Conservation (phyloP, 2,888 invertebrate genomes). For the Hypomecis atomaria region DNA sequence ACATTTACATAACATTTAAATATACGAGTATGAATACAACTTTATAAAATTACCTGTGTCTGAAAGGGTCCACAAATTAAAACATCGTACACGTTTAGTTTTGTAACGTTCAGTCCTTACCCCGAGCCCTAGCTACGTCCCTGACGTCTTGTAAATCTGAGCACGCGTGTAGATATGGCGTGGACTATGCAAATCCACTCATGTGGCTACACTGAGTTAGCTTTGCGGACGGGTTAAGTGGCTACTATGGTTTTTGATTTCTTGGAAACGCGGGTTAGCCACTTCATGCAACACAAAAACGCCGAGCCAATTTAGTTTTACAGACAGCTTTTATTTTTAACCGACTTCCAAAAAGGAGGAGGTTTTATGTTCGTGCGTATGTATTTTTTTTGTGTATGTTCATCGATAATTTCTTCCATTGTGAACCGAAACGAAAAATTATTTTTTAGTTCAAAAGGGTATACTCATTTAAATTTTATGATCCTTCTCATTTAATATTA, state of each 20-base stretch:
- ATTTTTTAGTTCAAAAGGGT: too few species aligned
- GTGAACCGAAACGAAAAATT: too few species aligned
- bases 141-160: conserved; percentile 16
- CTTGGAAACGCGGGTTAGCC: conserved; percentile 26
- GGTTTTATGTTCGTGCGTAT: too few species aligned
- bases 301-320: neutral
- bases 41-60: too few species aligned
- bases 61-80: neutral
- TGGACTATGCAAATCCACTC: conserved; percentile 72
- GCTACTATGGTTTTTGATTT: conserved; percentile 48
- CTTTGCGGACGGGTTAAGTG: conserved; percentile 61
- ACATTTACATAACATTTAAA: too few species aligned
- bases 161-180: conserved; percentile 53
- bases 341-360: too few species aligned
- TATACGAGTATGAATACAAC: too few species aligned
- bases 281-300: conserved; percentile 19
- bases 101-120: neutral
- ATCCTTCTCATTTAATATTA: too few species aligned
- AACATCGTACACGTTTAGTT: neutral
- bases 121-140: conserved; percentile 4
- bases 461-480: too few species aligned
- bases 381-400: too few species aligned
- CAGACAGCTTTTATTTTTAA: neutral
- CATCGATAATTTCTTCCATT: too few species aligned
- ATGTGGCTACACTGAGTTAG: conserved; percentile 63